A percentile compares a stretch with the other conserved stretches of the same genome.
phyloP scores from a whole-genome alignment of 2,888 invertebrate genomes.

The Unio delphinus region DNA sequence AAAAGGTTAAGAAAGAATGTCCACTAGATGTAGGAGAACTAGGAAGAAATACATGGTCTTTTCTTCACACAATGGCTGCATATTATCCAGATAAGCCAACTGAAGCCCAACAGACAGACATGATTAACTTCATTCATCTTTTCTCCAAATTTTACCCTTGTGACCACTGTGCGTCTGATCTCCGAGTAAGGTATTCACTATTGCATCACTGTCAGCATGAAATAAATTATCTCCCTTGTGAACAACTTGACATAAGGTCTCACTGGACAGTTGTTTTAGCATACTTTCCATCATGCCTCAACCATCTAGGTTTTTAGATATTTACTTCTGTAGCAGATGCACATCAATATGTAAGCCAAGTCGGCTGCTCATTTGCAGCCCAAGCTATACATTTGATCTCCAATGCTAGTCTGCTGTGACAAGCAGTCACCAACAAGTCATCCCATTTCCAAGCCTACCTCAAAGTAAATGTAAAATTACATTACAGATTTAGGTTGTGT shows the following conservation, averaged over 20 bases:
- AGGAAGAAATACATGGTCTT: constrained; percentile 88
- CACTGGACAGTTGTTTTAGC: no score
- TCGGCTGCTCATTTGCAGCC: no score
- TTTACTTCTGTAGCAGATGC: no score
- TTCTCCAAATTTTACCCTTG: constrained; percentile 95
- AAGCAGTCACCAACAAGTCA: no score
- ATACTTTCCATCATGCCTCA: no score
- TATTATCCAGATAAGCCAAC: constrained; percentile 90
- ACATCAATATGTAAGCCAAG: no score
- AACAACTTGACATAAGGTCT: neutral
- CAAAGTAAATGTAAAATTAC: no score
- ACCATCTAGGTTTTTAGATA: no score
- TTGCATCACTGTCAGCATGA: constrained; percentile 16
- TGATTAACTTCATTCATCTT: constrained; percentile 85
- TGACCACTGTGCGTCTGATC: constrained; percentile 89
- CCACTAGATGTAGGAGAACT: constrained; percentile 75
- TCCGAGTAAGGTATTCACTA: constrained; percentile 81
- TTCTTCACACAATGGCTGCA: constrained; percentile 96
- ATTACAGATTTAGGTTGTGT: no score
- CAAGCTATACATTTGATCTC: no score
- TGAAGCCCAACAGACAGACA: constrained; percentile 79
- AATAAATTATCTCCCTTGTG: neutral
- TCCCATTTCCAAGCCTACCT: no score
- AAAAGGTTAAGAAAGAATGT: constrained; percentile 67
- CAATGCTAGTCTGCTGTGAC: no score